Evolutionary conservation across 1,140 invertebrate genomes (phyloP), one percentile per base, ranked within the genome.

Genomic region (Conus betulinus): DNA sequence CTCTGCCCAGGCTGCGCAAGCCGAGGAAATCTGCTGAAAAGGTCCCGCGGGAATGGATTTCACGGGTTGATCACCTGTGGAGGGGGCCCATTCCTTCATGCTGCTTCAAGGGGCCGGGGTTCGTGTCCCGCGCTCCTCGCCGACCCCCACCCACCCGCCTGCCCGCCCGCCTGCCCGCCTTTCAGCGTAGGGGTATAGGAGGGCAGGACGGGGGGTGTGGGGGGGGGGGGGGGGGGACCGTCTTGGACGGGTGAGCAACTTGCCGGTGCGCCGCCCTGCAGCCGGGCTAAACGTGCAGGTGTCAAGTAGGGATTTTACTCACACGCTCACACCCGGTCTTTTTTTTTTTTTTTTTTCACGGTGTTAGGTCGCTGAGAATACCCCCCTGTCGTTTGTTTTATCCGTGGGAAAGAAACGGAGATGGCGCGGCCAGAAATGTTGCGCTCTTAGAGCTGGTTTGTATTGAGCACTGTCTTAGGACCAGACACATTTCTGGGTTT

Each of bases 1-100:
- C 57, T 2, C 57, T 8, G 57, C 4, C 57, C 57, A 8, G 57
- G 76, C n/a, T 39, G 25, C 2, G 10, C 25, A 25, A 25, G 39
- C 25, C 23, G 76, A 81, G 79, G 10, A 81, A 81, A 81, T 55
- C 79, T 81, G 79, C 79, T 81, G 79, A 78, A 78, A 78, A 78
- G 76, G n/a, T 78, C 27, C 76, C 27, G 10, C 13, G 27, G 25
- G 79, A 81, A 81, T 81, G 79, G 79, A 81, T 81, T 81, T 81
- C 79, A 81, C 79, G 52, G 52, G 79, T 15, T 51, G 39, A 81
- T 81, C 79, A 81, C 79, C 79, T 53, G 27, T 23, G 8, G 79
- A 81, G 79, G 10, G 10, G 39, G 15, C 51, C 79, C 79, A 81
- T 81, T 81, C 51, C 79, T 53, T 81, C 79, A 51, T 15, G 79